Evolutionary conservation across 92 coral and sea anemone genomes (phyloP).

Genomic region (Actinernus sp.): DNA sequence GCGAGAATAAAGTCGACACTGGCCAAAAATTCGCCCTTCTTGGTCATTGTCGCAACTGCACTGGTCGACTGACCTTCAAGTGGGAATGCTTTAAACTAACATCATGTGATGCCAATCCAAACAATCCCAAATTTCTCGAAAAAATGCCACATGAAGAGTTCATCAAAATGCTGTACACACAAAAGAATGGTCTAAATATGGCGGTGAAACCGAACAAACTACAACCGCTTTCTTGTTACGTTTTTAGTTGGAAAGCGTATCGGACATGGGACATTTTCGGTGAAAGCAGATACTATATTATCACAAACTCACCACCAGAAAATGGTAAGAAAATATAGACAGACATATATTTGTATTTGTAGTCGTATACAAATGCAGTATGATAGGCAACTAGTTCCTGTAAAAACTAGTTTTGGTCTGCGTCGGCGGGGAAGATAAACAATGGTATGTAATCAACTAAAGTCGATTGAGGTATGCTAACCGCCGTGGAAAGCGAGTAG

Average conservation of each 20-base stretch:
- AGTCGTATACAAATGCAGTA: no score
- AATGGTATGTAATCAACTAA: no score
- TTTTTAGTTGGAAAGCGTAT: conserved; percentile 53
- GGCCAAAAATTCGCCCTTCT: conserved; percentile 65
- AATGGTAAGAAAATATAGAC: no score
- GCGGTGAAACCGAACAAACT: conserved; percentile 35
- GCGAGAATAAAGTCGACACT: conserved; percentile 52
- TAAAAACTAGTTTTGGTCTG: no score
- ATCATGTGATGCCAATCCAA: conserved; percentile 11
- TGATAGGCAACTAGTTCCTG: no score
- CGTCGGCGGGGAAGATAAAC: no score
- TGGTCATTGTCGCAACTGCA: conserved; percentile 69
- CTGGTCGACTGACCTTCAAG: conserved; percentile 39
- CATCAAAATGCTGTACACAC: conserved; percentile 33
- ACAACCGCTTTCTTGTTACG: conserved; percentile 21
- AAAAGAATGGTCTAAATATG: conserved; percentile 47
- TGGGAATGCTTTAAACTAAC: conserved; percentile 60
- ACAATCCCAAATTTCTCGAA: conserved; percentile 25
- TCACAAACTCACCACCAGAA: conserved; percentile 73
- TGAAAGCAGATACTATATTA: conserved; percentile 52
- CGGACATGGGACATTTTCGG: conserved; percentile 69
- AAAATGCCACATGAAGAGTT: conserved; percentile 14
- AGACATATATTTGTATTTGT: no score
- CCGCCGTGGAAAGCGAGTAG: no score
- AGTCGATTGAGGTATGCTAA: no score